Percentiles rank a stretch among this genome's conserved stretches.
phyloP scores from a whole-genome alignment of 1,140 invertebrate genomes.

The Olivierus martensii region DNA sequence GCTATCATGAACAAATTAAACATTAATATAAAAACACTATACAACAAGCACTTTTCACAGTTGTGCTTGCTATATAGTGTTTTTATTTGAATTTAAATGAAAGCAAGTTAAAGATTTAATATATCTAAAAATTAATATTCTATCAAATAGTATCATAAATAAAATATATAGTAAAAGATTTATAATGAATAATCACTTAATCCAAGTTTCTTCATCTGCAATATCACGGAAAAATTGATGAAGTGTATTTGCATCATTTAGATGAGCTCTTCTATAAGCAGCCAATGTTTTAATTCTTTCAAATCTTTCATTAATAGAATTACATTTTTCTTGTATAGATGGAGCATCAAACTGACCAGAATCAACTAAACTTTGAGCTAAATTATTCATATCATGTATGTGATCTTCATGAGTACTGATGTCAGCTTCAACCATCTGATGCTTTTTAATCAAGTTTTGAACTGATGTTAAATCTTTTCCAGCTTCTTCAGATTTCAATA shows the following conservation, averaged over 20 bases:
- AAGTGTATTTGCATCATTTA: slow-evolving; percentile 89
- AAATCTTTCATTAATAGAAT: slow-evolving; percentile 84
- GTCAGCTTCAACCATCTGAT: slow-evolving; percentile 93
- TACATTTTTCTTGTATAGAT: slow-evolving; percentile 78
- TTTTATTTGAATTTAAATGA: no score
- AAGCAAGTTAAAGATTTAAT: neutral
- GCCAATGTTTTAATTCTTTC: slow-evolving; percentile 81
- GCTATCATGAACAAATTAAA: neutral
- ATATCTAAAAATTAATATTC: neutral
- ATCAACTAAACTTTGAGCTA: slow-evolving; percentile 83
- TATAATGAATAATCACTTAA: slow-evolving; percentile 43
- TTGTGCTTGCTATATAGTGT: no score
- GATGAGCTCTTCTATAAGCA: slow-evolving; percentile 70
- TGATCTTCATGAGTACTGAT: slow-evolving; percentile 89
- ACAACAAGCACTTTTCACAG: no score
- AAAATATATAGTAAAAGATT: neutral
- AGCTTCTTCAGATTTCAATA: slow-evolving; percentile 88
- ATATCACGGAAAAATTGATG: slow-evolving; percentile 99
- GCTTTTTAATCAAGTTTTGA: slow-evolving; percentile 97
- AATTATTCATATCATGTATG: slow-evolving; percentile 84
- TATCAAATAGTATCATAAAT: neutral
- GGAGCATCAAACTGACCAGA: slow-evolving; percentile 86
- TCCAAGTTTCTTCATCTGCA: slow-evolving; percentile 99
- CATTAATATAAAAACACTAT: neutral
- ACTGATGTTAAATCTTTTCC: slow-evolving; percentile 95